phyloP scores from a whole-genome alignment of 2,888 invertebrate species.

The Hedya salicella region DNA sequence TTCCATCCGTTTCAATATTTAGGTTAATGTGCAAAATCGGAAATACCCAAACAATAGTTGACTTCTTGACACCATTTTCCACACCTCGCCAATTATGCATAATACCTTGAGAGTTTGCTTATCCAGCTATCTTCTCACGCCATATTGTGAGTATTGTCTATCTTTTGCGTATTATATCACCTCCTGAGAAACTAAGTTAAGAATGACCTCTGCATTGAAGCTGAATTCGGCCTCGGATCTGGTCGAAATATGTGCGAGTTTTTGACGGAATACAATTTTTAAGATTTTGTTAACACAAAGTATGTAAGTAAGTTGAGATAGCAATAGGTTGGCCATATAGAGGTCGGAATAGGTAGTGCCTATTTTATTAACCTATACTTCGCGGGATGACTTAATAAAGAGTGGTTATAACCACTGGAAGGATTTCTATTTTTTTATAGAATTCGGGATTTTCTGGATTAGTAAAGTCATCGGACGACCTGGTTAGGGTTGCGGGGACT shows the following conservation, averaged over 20 bases:
- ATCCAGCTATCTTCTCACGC: conserved; percentile 37
- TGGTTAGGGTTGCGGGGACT: too few species aligned
- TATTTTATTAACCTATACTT: too few species aligned
- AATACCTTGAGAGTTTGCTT: conserved; percentile 20
- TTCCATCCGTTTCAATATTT: background rate
- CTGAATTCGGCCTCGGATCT: conserved; percentile 14
- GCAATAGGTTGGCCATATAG: too few species aligned
- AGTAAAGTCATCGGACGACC: too few species aligned
- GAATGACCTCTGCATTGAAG: conserved; percentile 27
- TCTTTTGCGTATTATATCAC: conserved; percentile 22
- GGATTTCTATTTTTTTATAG: too few species aligned
- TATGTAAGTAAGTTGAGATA: too few species aligned
- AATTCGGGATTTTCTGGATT: too few species aligned
- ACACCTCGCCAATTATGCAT: conserved; percentile 17
- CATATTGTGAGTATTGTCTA: conserved; percentile 13
- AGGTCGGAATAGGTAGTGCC: too few species aligned
- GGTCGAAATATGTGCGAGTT: background rate
- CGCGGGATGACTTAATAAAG: too few species aligned
- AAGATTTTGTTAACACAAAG: too few species aligned
- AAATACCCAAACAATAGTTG: conserved; percentile 20
- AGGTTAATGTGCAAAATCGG: conserved; percentile 19
- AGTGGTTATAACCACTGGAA: too few species aligned
- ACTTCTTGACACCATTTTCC: conserved; percentile 34
- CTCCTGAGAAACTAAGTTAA: conserved; percentile 24
- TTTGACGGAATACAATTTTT: background rate